A percentile compares a stretch with the other conserved stretches of the same genome.
Evolutionary conservation across 2,113 vertebrate species (phyloP).

Genomic region (Aix galericulata): DNA sequence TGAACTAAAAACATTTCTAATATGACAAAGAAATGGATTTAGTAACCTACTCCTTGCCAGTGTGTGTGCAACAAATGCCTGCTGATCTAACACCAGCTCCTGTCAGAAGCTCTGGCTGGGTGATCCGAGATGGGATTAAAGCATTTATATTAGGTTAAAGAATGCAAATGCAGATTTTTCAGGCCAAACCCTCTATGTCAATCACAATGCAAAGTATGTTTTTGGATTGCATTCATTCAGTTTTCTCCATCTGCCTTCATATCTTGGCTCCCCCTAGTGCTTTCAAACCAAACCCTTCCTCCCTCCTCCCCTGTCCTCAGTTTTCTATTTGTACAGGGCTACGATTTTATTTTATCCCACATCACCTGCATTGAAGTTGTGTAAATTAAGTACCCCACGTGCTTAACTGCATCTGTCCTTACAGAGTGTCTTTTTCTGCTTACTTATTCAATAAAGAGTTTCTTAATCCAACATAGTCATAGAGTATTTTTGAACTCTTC

Average conservation of each 20-base stretch:
- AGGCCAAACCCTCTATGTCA: not conserved
- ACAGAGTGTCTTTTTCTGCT: not conserved
- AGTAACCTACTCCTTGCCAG: not conserved
- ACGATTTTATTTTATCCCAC: conserved; percentile 1
- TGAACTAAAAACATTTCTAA: not conserved
- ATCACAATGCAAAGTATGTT: not conserved
- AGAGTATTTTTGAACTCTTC: not conserved
- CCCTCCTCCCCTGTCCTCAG: not conserved
- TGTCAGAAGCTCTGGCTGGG: not conserved
- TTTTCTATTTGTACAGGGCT: not conserved
- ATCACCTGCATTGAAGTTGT: not conserved
- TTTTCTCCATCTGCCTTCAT: not conserved
- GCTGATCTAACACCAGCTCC: not conserved
- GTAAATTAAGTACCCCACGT: not conserved
- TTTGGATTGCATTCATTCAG: not conserved
- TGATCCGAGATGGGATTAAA: not conserved
- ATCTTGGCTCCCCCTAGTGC: not conserved
- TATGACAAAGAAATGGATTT: not conserved
- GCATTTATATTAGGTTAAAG: not conserved
- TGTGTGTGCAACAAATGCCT: not conserved
- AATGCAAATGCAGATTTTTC: not conserved
- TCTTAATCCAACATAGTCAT: not conserved
- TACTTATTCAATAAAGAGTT: not conserved
- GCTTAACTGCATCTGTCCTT: not conserved
- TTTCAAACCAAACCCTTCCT: conserved; percentile 6